These are phyloP conservation scores for Anoplius nigerrimus DNA, from an alignment of 2,888 invertebrate genomes.

Conservation along the genomic window DNA sequence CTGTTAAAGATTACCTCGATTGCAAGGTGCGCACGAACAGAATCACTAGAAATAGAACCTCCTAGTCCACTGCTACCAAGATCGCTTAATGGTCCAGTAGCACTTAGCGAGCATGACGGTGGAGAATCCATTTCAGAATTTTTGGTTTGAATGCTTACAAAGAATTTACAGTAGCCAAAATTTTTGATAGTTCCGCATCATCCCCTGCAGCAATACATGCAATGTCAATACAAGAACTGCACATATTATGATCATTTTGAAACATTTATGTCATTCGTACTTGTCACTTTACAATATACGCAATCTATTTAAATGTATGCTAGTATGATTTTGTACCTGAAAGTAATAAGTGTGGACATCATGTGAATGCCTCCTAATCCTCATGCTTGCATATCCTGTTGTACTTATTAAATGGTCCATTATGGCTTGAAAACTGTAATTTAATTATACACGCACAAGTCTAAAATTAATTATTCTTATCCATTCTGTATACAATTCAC, in stretches of 20 bases:
- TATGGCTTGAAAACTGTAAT: slow-evolving; percentile 44
- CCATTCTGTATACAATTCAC: too few relatives aligned
- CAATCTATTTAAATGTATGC: not conserved
- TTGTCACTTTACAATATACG: too few relatives aligned
- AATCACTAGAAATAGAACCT: slow-evolving; percentile 86
- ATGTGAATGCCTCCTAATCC: slow-evolving; percentile 44
- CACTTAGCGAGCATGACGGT: slow-evolving; percentile 85
- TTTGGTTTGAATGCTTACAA: slow-evolving; percentile 7
- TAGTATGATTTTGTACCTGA: slow-evolving; percentile 54
- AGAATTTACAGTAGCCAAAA: slow-evolving; percentile 55
- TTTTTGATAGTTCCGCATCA: slow-evolving; percentile 63
- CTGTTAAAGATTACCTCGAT: slow-evolving; percentile 78
- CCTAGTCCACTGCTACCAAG: slow-evolving; percentile 86
- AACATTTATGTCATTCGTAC: too few relatives aligned
- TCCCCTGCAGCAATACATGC: slow-evolving; percentile 50
- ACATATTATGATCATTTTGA: too few relatives aligned
- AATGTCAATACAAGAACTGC: too few relatives aligned
- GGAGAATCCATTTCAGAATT: slow-evolving; percentile 82
- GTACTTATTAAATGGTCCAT: slow-evolving; percentile 62
- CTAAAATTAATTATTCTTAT: too few relatives aligned
- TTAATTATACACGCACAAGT: too few relatives aligned
- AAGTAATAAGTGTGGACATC: slow-evolving; percentile 58
- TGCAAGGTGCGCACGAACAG: slow-evolving; percentile 81
- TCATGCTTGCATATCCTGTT: slow-evolving; percentile 53
- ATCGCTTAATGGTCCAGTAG: slow-evolving; percentile 84